Evolutionary conservation across 1,140 invertebrate genomes (phyloP).

Genomic region (Trachymyrmex septentrionalis): DNA sequence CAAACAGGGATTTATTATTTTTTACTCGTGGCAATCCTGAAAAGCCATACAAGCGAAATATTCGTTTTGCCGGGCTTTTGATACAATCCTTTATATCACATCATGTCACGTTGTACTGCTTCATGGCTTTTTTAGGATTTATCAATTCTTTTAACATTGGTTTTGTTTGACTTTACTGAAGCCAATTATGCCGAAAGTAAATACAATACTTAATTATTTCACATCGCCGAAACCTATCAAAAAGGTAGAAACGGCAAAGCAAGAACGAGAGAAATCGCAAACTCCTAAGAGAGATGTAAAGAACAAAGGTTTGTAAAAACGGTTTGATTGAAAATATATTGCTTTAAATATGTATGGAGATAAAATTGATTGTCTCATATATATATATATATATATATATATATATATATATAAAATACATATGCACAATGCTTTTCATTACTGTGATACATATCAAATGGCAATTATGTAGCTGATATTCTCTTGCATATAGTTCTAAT

Average conservation of each 20-base stretch:
- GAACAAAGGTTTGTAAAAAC: slow-evolving; percentile 74
- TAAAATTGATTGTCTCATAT: slow-evolving; percentile 6
- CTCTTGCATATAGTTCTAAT: not conserved
- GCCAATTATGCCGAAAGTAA: slow-evolving; percentile 78
- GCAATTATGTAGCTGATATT: not conserved
- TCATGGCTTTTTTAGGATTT: no score
- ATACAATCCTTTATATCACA: not conserved
- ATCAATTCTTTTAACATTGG: not conserved
- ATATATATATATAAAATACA: not conserved
- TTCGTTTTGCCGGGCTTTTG: slow-evolving; percentile 66
- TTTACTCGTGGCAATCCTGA: not conserved
- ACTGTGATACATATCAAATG: not conserved
- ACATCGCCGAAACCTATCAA: slow-evolving; percentile 79
- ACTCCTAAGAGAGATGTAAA: slow-evolving; percentile 80
- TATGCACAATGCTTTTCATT: not conserved
- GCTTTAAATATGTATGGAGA: not conserved
- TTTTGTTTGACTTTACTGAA: not conserved
- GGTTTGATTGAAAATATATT: not conserved
- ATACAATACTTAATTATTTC: slow-evolving; percentile 83
- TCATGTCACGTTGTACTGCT: not conserved
- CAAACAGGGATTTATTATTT: no score
- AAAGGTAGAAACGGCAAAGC: slow-evolving; percentile 31
- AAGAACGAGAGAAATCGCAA: slow-evolving; percentile 52
- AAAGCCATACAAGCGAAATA: not conserved
- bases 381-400: not conserved